These are phyloP conservation scores for Rhamnusium bicolor DNA, from an alignment of 2,888 invertebrate species.

Conservation along the genomic window DNA sequence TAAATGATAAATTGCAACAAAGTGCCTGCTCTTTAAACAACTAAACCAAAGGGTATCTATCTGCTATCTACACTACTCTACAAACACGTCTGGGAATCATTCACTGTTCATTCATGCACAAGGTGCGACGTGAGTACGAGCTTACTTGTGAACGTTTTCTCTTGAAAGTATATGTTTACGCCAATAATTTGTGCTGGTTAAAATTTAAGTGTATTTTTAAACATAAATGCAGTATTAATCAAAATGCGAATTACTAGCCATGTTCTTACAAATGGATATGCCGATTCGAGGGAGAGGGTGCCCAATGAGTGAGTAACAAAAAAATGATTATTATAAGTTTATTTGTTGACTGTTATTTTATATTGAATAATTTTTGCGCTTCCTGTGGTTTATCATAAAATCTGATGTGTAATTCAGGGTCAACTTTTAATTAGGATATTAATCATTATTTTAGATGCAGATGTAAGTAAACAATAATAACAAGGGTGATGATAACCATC, in stretches of 20 bases:
- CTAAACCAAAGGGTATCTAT: not conserved
- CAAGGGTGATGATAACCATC: too few relatives aligned
- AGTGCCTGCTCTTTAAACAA: not conserved
- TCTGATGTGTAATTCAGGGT: not conserved
- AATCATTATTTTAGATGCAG: not conserved
- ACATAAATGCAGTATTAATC: conserved; percentile 12
- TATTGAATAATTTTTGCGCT: not conserved
- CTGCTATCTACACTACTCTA: not conserved
- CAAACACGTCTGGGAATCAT: conserved; percentile 12
- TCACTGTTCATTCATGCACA: conserved; percentile 26
- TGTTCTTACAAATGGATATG: conserved; percentile 19
- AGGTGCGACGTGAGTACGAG: conserved; percentile 8
- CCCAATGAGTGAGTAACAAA: conserved; percentile 28
- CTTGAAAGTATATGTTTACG: not conserved
- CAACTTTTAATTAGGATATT: not conserved
- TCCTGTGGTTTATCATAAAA: not conserved
- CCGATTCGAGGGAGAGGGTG: conserved; percentile 11
- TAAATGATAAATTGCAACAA: not conserved
- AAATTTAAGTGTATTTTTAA: conserved; percentile 4
- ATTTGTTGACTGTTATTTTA: not conserved
- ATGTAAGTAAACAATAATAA: too few relatives aligned
- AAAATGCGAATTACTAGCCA: conserved; percentile 26
- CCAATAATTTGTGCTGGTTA: not conserved
- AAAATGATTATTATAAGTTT: not conserved
- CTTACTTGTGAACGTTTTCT: not conserved